A percentile compares a stretch with the other conserved stretches of the same genome.
Evolutionary conservation across 2,888 invertebrate species (phyloP).

Genomic region (Saturnia pavonia): DNA sequence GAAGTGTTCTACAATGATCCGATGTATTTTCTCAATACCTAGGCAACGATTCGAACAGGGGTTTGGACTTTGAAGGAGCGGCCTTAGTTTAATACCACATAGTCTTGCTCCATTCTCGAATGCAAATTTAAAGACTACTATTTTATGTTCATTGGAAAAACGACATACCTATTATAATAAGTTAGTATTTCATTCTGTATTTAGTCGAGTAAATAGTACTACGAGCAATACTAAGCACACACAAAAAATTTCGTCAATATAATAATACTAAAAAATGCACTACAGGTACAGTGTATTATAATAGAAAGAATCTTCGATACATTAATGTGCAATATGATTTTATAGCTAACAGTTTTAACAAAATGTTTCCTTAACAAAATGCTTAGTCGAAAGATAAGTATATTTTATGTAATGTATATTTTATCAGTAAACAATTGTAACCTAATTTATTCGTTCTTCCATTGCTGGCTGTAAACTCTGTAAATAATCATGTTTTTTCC

Average conservation of each 20-base stretch:
- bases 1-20: neutral
- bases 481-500: neutral
- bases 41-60: neutral
- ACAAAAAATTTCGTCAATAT: neutral
- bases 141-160: neutral
- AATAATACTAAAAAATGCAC: neutral
- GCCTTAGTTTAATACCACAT: neutral
- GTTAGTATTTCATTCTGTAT: too few species aligned
- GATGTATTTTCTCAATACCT: neutral
- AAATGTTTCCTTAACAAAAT: neutral
- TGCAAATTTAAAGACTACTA: neutral
- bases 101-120: neutral
- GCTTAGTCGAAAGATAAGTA: neutral
- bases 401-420: neutral
- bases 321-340: too few species aligned
- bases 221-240: neutral
- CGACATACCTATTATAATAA: too few species aligned
- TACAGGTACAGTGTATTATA: neutral
- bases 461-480: neutral
- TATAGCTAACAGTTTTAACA: too few species aligned
- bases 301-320: neutral
- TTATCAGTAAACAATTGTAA: neutral
- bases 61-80: neutral
- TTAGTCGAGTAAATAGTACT: too few species aligned
- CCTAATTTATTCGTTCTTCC: neutral